A percentile compares a stretch with the other conserved stretches of the same genome.
These are phyloP conservation scores for Eupsilia transversa DNA, from an alignment of 2,888 invertebrate species.

Conservation along the genomic window DNA sequence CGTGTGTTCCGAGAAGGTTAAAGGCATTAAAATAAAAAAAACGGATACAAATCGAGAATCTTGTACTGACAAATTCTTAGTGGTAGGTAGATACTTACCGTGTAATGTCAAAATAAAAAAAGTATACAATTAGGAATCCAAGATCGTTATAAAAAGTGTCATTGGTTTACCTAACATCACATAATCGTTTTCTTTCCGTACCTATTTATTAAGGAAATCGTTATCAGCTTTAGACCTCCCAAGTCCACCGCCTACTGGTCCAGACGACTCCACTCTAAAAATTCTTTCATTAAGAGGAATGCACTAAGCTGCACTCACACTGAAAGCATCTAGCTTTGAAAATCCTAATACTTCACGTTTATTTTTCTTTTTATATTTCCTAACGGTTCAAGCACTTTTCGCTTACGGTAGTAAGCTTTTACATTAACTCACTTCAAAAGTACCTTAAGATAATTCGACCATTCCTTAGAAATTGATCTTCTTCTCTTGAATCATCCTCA, in stretches of 20 bases:
- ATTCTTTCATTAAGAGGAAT: constrained; percentile 42
- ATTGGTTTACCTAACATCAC: neutral
- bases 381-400: constrained; percentile 19
- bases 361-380: constrained; percentile 43
- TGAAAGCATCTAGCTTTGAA: constrained; percentile 36
- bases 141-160: neutral
- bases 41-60: neutral
- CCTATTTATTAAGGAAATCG: neutral
- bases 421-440: constrained; percentile 15
- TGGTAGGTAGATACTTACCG: neutral
- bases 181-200: no score
- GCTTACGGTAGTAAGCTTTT: neutral
- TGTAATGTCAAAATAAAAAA: neutral
- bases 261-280: constrained; percentile 23
- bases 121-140: neutral
- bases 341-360: constrained; percentile 36
- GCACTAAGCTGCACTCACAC: constrained; percentile 34
- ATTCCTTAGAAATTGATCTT: neutral
- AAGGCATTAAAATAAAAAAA: neutral
- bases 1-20: neutral
- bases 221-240: neutral
- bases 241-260: neutral
- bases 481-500: neutral
- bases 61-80: neutral
- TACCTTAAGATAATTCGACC: neutral